Evolutionary conservation across 1,140 invertebrate genomes (phyloP).

Genomic region (Pygmarrhopalites habei): DNA sequence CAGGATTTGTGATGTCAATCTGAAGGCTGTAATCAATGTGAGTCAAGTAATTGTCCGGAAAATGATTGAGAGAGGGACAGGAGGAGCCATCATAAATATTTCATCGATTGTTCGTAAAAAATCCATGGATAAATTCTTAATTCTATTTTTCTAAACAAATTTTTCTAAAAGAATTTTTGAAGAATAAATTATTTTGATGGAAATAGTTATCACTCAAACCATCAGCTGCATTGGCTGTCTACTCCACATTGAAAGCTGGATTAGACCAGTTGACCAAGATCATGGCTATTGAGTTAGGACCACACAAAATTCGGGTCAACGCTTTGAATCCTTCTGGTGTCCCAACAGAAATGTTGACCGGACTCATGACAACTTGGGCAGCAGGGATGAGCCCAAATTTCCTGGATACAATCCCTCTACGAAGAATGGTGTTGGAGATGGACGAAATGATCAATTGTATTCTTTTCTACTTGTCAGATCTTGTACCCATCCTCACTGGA

Average conservation of each 20-base stretch:
- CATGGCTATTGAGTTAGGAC: constrained; percentile 78
- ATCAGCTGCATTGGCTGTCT: constrained; percentile 63
- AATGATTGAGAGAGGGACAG: background rate
- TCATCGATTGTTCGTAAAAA: background rate
- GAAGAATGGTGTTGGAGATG: background rate
- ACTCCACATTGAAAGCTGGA: constrained; percentile 57
- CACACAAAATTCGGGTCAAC: constrained; percentile 48
- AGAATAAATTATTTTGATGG: background rate
- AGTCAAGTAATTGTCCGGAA: background rate
- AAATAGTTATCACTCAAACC: constrained; percentile 43
- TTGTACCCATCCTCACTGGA: background rate
- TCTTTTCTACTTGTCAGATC: background rate
- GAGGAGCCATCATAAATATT: background rate
- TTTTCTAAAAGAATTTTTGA: constrained; percentile 13
- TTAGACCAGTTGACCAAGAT: constrained; percentile 55
- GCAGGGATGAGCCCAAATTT: background rate
- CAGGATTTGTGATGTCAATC: background rate
- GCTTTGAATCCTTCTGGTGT: constrained; percentile 5
- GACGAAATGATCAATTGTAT: background rate
- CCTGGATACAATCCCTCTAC: background rate
- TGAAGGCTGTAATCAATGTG: too few relatives aligned
- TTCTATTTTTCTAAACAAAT: background rate
- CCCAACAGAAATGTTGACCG: background rate
- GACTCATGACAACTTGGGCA: background rate
- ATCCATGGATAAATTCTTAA: background rate